phyloP scores from a whole-genome alignment of 2,888 invertebrate species.

The Spialia ferax region DNA sequence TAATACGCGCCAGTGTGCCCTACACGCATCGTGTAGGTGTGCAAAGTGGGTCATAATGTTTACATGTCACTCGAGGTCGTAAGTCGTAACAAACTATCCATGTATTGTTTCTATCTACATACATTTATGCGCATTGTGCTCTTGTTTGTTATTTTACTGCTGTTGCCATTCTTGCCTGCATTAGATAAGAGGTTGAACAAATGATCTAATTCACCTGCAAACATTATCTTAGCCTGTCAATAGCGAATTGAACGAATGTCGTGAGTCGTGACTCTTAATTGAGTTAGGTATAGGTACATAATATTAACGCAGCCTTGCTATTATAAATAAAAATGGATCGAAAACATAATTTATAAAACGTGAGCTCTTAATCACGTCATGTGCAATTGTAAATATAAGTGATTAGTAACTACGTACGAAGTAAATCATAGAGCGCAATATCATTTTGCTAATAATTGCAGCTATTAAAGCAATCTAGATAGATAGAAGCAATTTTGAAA shows the following conservation, averaged over 20 bases:
- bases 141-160: constrained; percentile 36
- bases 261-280: constrained; percentile 5
- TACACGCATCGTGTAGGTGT: constrained; percentile 47
- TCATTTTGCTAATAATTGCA: constrained; percentile 20
- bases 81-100: constrained; percentile 56
- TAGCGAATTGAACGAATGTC: neutral
- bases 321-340: neutral
- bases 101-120: constrained; percentile 42
- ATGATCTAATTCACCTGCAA: constrained; percentile 24
- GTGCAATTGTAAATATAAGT: constrained; percentile 19
- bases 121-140: constrained; percentile 52
- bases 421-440: constrained; percentile 11
- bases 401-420: neutral
- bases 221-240: constrained; percentile 4
- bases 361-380: constrained; percentile 10
- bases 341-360: constrained; percentile 4
- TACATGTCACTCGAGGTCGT: constrained; percentile 69
- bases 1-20: constrained; percentile 7
- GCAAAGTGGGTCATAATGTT: constrained; percentile 74
- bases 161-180: constrained; percentile 38
- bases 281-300: no score
- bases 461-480: constrained; percentile 11
- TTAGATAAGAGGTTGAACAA: constrained; percentile 33
- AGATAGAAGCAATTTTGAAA: constrained; percentile 18
- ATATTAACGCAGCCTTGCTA: neutral